phyloP scores from a whole-genome alignment of 2,113 vertebrate genomes.

The Ochotona princeps region DNA sequence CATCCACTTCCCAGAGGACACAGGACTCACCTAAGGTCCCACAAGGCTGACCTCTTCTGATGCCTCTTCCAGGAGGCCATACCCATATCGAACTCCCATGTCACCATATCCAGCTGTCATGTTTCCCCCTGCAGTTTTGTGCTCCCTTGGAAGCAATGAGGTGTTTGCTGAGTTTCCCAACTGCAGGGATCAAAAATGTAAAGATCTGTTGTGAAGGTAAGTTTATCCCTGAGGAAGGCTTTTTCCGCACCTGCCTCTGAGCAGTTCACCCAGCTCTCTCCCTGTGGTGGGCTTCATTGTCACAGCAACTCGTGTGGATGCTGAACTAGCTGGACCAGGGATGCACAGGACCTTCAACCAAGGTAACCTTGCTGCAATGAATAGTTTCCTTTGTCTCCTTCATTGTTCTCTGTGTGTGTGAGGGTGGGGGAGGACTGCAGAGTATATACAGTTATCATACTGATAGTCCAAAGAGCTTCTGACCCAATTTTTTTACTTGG shows the following conservation, averaged over 20 bases:
- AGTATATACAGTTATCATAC: background rate
- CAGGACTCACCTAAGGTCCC: constrained; percentile 5
- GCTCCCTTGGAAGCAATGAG: background rate
- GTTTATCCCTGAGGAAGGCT: background rate
- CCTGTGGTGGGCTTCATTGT: background rate
- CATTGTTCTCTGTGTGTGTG: background rate
- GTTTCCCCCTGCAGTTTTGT: background rate
- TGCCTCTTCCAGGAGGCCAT: background rate
- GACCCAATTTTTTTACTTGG: constrained; percentile 12
- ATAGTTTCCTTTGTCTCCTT: background rate
- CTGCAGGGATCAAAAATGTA: background rate
- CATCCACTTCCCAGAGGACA: background rate
- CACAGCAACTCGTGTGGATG: background rate
- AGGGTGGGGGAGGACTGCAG: fast-evolving
- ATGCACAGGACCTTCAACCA: background rate
- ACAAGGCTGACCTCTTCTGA: background rate
- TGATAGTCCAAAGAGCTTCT: background rate
- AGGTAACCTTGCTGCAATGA: background rate
- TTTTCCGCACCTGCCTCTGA: background rate
- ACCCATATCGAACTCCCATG: background rate
- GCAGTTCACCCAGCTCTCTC: background rate
- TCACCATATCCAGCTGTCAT: background rate
- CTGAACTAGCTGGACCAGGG: background rate
- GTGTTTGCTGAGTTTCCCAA: background rate
- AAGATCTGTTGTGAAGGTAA: background rate